Conservation (phyloP, 2,113 vertebrate genomes). For the Casuarius casuarius region DNA sequence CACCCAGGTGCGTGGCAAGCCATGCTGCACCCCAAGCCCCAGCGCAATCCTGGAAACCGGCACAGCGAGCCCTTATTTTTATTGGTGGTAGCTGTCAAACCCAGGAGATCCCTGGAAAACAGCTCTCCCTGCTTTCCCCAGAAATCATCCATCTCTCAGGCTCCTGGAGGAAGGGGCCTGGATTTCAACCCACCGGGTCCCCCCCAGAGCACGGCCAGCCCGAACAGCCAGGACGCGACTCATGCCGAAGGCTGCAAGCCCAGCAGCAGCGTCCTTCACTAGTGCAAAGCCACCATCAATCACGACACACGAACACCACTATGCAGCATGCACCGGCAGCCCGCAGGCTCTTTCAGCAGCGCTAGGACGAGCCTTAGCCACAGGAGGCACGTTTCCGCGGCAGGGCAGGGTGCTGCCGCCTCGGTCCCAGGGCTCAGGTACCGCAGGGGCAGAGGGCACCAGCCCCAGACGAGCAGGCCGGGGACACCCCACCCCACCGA, state of each 20-base stretch:
- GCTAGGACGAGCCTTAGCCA: not conserved
- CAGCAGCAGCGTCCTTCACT: not conserved
- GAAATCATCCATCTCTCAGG: rapidly evolving
- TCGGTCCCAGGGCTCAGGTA: not conserved
- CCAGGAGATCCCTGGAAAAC: not conserved
- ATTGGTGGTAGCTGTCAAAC: not conserved
- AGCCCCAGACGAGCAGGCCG: not conserved
- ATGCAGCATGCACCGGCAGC: not conserved
- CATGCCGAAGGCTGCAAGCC: not conserved
- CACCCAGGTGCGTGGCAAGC: rapidly evolving
- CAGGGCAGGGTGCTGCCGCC: not conserved
- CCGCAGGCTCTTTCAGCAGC: not conserved
- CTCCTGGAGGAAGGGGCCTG: not conserved
- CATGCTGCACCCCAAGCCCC: rapidly evolving
- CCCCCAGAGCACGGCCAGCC: not conserved
- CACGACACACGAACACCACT: not conserved
- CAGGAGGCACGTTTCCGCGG: not conserved
- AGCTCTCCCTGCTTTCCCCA: rapidly evolving
- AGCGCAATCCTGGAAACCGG: not conserved
- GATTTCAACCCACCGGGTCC: not conserved
- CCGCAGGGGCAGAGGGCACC: not conserved
- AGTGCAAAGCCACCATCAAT: not conserved
- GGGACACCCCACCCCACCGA: rapidly evolving
- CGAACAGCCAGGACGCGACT: not conserved
- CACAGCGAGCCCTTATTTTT: not conserved